Base-by-base conservation (phyloP, 2,113 vertebrate species). In the Gallinago undulata region DNA sequence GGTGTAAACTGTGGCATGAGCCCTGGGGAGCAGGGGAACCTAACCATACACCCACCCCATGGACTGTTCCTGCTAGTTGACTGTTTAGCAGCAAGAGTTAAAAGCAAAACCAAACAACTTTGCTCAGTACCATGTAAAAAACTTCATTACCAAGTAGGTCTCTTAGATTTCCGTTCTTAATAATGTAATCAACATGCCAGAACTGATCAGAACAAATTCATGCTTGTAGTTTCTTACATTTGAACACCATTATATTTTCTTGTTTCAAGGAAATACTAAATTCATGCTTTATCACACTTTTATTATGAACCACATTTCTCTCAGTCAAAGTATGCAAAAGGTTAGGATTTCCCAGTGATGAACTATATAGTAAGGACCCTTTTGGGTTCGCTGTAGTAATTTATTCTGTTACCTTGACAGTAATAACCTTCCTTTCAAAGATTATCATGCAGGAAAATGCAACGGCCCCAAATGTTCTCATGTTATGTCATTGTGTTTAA, bases 321-420 rank as follows among this genome's bases (percentile, higher is more conserved):
- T 39, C 43, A 51, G 70, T 27, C 48, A 43, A 66, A 41, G 15
- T 23, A 37, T 9, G 27, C 10, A 47, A 60, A 56, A 69, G 19
- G 11, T 37, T 41, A 51, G 17, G 15, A 79, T 27, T 51, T 51
- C 37, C 18, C 21, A 30, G 21, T 72, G 22, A 9, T 1, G 1
- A 73, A 62, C 27, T 1, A 0, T 22, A 37, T 31, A 53, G 33
- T 27, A 55, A 66, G 12, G n/a, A 53, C 19, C 18, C 60, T 37
- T 64, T 33, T 11, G 13, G 8, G 6, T 72, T 60, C 0, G 0
- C 39, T 37, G 13, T 15, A n/a, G 28, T 35, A 68, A 74, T 19
- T 55, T 62, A 30, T 4, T 62, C 23, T 72, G 25, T 57, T 70
- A 47, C 8, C 7, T 43, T 35, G 8, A 22, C 11, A 87, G 11